Conservation (phyloP, 2,113 vertebrate genomes). For the Pluvianellus socialis region DNA sequence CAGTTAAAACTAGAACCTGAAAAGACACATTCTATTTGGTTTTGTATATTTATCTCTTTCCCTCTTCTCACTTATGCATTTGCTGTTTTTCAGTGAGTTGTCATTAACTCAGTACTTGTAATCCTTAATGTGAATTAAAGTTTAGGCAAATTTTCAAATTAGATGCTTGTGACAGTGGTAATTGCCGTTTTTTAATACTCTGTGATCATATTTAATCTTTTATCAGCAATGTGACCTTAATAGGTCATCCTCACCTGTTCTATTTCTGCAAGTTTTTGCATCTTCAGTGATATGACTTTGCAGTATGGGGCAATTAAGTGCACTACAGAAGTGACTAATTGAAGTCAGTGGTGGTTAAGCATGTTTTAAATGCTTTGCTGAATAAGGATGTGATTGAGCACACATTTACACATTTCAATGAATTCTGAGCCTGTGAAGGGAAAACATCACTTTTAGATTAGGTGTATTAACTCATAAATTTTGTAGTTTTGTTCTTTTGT, state of each 20-base stretch:
- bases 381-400: neutral
- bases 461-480: neutral
- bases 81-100: neutral
- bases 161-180: neutral
- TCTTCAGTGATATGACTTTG: neutral
- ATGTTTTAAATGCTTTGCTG: neutral
- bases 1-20: neutral
- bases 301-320: neutral
- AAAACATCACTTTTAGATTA: neutral
- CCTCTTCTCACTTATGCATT: neutral
- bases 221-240: neutral
- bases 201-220: neutral
- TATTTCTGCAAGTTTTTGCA: neutral
- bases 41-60: neutral
- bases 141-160: neutral
- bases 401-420: neutral
- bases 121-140: neutral
- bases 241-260: neutral
- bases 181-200: neutral
- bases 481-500: neutral
- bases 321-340: neutral
- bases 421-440: neutral
- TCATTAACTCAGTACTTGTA: neutral
- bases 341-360: neutral
- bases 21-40: neutral